Evolutionary conservation across 2,888 invertebrate species (phyloP).

Genomic region (Epinotia bilunana): DNA sequence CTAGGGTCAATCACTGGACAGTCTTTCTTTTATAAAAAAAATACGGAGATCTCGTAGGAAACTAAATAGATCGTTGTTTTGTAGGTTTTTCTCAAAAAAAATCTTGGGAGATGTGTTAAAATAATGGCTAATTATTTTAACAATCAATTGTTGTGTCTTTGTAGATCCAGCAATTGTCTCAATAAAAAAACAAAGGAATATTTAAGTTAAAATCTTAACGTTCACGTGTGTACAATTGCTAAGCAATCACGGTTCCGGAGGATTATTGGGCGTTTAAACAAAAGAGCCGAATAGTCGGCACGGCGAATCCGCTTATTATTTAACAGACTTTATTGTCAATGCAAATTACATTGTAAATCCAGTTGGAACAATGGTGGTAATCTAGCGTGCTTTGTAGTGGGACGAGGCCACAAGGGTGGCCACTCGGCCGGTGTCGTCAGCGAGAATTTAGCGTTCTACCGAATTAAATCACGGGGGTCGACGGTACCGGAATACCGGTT

Average conservation of each 20-base stretch:
- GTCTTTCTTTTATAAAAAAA: too few relatives aligned
- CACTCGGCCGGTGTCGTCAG: slow-evolving; percentile 24
- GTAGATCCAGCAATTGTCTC: background rate
- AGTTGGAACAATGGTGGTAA: slow-evolving; percentile 60
- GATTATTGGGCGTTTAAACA: slow-evolving; percentile 32
- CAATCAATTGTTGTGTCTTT: background rate
- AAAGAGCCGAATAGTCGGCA: slow-evolving; percentile 36
- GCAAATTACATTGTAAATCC: slow-evolving; percentile 53
- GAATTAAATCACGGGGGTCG: background rate
- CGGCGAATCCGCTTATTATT: slow-evolving; percentile 43
- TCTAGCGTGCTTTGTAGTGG: slow-evolving; percentile 56
- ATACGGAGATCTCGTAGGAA: background rate
- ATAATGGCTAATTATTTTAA: too few relatives aligned
- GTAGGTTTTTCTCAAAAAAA: too few relatives aligned
- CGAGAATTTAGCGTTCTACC: background rate
- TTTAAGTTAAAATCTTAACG: slow-evolving; percentile 1
- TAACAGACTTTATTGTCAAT: slow-evolving; percentile 50
- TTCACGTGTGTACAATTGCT: slow-evolving; percentile 6
- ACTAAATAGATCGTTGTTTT: background rate
- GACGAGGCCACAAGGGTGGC: slow-evolving; percentile 41
- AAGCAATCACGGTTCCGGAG: slow-evolving; percentile 18
- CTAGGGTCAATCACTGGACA: too few relatives aligned
- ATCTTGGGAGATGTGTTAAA: too few relatives aligned
- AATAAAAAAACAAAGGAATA: background rate
- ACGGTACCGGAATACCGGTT: background rate